phyloP scores from a whole-genome alignment of 2,888 invertebrate genomes.

The Mechanitis messenoides region DNA sequence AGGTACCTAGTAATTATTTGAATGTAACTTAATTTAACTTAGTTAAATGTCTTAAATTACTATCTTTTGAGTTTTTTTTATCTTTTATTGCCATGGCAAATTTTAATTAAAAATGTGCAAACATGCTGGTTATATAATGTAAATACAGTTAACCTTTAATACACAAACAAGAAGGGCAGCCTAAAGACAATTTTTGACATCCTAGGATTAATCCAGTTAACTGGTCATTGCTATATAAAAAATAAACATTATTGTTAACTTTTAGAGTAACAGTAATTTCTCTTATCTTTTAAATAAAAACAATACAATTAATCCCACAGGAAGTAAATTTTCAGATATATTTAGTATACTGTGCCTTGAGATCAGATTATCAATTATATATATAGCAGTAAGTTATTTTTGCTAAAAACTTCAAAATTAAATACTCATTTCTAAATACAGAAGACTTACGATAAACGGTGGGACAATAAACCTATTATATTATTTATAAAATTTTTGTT shows the following conservation, averaged over 20 bases:
- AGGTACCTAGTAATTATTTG: constrained; percentile 19
- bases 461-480: constrained; percentile 14
- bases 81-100: not conserved
- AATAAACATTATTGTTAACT: no score
- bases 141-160: no score
- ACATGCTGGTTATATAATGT: no score
- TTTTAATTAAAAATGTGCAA: not conserved
- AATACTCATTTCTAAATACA: constrained; percentile 19
- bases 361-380: constrained; percentile 17
- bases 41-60: constrained; percentile 17
- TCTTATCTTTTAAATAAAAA: no score
- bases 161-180: no score
- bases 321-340: constrained; percentile 11
- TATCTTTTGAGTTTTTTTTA: constrained; percentile 11
- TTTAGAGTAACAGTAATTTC: no score
- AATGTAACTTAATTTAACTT: constrained; percentile 16
- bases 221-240: no score
- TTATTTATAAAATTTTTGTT: not conserved
- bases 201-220: no score
- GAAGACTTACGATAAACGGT: constrained; percentile 23
- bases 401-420: constrained; percentile 6
- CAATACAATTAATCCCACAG: constrained; percentile 8
- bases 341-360: constrained; percentile 15
- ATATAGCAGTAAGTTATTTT: not conserved
- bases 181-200: no score